Conservation (phyloP, 92 coral and sea anemone species). For the Umimayanthus chanpuru region DNA sequence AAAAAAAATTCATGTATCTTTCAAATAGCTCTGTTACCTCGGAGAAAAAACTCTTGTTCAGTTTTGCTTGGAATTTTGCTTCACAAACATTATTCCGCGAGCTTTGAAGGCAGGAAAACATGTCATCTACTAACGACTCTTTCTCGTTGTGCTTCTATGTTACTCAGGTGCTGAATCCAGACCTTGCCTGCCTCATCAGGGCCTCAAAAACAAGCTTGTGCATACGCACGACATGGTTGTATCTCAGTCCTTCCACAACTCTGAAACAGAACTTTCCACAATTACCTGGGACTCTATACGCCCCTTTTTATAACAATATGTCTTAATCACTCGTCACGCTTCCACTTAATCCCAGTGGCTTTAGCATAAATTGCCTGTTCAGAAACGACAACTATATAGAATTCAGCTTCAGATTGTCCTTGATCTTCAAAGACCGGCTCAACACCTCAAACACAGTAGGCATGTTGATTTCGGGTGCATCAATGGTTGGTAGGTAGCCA, state of each 20-base stretch:
- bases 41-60: no score
- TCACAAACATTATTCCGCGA: no score
- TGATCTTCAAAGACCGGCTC: constrained; percentile 14
- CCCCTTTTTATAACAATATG: constrained; percentile 35
- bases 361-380: constrained; percentile 44
- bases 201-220: constrained; percentile 56
- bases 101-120: no score
- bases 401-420: constrained; percentile 11
- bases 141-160: no score
- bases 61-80: no score
- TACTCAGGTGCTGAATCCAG: no score
- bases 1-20: no score
- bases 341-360: not conserved
- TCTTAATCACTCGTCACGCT: constrained; percentile 31
- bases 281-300: constrained; percentile 38
- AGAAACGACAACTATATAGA: constrained; percentile 31
- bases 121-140: no score
- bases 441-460: constrained; percentile 42
- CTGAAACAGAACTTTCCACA: constrained; percentile 23
- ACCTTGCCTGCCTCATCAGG: no score
- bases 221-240: constrained; percentile 30
- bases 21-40: no score
- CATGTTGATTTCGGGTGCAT: constrained; percentile 53
- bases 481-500: no score
- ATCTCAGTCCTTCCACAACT: constrained; percentile 35